These are phyloP conservation scores for Atethmia centrago DNA, from an alignment of 2,888 invertebrate species.

Conservation along the genomic window DNA sequence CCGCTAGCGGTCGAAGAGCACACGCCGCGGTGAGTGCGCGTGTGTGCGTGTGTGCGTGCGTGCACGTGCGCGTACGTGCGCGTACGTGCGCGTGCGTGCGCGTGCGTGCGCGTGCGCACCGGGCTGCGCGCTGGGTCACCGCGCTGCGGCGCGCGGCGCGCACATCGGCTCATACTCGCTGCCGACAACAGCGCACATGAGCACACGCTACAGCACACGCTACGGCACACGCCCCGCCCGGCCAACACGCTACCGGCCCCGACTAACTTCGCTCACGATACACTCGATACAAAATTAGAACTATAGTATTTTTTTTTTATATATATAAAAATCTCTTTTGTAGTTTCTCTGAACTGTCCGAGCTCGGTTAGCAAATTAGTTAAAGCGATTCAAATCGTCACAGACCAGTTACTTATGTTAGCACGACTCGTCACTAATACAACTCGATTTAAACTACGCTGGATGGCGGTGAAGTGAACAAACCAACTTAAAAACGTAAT, in stretches of 20 bases:
- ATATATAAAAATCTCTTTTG: background rate
- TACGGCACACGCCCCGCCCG: background rate
- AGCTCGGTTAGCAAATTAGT: background rate
- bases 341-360: background rate
- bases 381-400: background rate
- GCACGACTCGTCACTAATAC: constrained; percentile 18
- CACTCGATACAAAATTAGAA: too few relatives aligned
- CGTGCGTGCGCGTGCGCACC: constrained; percentile 67
- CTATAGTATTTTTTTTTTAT: too few relatives aligned
- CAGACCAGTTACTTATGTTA: constrained; percentile 10
- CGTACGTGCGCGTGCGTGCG: constrained; percentile 17
- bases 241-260: too few relatives aligned
- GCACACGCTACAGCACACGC: background rate
- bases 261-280: too few relatives aligned
- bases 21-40: constrained; percentile 64
- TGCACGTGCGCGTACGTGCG: constrained; percentile 31
- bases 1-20: constrained; percentile 72
- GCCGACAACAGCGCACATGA: constrained; percentile 74
- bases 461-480: constrained; percentile 68
- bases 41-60: constrained; percentile 35
- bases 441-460: constrained; percentile 43
- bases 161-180: constrained; percentile 87
- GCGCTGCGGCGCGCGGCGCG: constrained; percentile 79
- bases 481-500: constrained; percentile 65
- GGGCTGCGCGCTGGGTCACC: constrained; percentile 82